These are phyloP conservation scores for Cynodonichthys magdalenae DNA, from an alignment of 2,797 vertebrate species.

Conservation along the genomic window DNA sequence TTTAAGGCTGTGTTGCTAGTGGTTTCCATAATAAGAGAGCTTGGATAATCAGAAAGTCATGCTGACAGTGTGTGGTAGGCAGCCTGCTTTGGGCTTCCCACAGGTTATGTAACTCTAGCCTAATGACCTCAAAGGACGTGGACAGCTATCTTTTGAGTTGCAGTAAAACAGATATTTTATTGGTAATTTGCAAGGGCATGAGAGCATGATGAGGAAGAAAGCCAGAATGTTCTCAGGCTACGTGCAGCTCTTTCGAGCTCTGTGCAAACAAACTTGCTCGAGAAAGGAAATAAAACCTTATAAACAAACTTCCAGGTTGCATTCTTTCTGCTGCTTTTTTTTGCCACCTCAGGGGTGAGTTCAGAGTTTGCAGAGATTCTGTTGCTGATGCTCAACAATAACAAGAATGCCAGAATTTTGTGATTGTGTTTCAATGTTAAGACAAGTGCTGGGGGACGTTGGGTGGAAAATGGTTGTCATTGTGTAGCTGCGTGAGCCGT, in stretches of 20 bases:
- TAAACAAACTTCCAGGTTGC: constrained; percentile 66
- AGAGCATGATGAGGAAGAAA: constrained; percentile 22
- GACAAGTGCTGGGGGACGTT: constrained; percentile 28
- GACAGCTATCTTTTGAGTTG: constrained; percentile 64
- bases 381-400: constrained; percentile 32
- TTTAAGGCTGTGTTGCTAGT: constrained; percentile 45
- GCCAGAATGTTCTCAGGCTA: constrained; percentile 35
- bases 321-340: constrained; percentile 55
- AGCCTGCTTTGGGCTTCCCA: constrained; percentile 68
- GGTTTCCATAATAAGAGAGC: constrained; percentile 68
- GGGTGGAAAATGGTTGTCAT: constrained; percentile 49
- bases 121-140: constrained; percentile 76
- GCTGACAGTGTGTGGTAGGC: constrained; percentile 71
- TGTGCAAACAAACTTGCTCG: constrained; percentile 51
- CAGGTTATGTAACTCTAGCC: constrained; percentile 75
- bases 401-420: constrained; percentile 43
- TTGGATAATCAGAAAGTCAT: constrained; percentile 75
- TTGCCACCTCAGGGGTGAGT: constrained; percentile 28
- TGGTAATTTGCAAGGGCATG: constrained; percentile 41
- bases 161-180: constrained; percentile 49
- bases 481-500: constrained; percentile 22
- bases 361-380: constrained; percentile 46
- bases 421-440: constrained; percentile 42
- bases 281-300: constrained; percentile 65
- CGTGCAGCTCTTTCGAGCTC: constrained; percentile 60